Percentiles rank a stretch among this genome's conserved stretches.
These are phyloP conservation scores for Indri indri DNA, from an alignment of 2,113 vertebrate genomes.

Conservation along the genomic window DNA sequence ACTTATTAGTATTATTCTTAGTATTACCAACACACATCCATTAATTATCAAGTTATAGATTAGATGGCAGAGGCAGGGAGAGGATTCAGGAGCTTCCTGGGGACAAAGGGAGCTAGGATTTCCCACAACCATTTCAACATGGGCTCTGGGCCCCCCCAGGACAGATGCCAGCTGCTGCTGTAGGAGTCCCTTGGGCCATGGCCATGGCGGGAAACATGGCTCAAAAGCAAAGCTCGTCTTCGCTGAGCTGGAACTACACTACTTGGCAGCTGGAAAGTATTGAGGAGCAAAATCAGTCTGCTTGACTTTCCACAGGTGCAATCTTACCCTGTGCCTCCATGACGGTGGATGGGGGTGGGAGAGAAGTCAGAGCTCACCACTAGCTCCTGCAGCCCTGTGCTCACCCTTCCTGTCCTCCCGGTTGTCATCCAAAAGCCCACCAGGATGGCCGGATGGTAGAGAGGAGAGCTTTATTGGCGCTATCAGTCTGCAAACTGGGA, in stretches of 20 bases:
- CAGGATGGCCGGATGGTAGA: too few relatives aligned
- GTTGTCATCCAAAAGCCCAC: too few relatives aligned
- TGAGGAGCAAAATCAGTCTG: neutral
- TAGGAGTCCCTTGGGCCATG: neutral
- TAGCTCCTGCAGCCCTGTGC: neutral
- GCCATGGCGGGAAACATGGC: neutral
- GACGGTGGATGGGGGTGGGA: too few relatives aligned
- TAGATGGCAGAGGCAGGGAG: neutral
- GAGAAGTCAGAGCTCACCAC: neutral
- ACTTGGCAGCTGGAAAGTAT: neutral
- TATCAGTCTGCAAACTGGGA: too few relatives aligned
- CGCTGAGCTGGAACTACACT: neutral
- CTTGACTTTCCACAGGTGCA: neutral
- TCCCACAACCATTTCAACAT: neutral
- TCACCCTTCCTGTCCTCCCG: too few relatives aligned
- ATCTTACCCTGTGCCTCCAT: neutral
- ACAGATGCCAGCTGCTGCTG: rapidly evolving
- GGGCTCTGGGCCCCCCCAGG: neutral
- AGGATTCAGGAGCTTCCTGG: neutral
- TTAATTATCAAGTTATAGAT: neutral
- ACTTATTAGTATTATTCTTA: neutral
- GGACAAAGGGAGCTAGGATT: neutral
- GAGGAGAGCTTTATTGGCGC: too few relatives aligned
- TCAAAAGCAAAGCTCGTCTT: neutral
- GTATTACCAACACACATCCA: neutral